Evolutionary conservation across 2,888 invertebrate species (phyloP), one percentile per base, ranked within the genome.

Genomic region (Listrodromus nycthemerus): DNA sequence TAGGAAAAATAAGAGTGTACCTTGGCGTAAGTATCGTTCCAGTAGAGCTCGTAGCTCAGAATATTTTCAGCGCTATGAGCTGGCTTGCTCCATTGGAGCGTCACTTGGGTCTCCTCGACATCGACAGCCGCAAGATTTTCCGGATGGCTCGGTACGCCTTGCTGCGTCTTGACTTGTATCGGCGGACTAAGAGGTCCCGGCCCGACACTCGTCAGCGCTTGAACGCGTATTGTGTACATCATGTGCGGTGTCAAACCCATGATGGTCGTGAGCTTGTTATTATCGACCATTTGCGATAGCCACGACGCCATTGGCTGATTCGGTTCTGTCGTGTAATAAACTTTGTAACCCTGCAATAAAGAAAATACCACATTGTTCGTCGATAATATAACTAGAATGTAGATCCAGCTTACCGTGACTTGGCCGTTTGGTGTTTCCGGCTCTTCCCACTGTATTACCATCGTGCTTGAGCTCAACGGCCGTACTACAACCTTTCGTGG

Each of bases 361-460:
- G 58, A 50, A n/a, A 70, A 61, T 48, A 73, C 21, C 21, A 19
- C 50, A 37, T 66, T 3, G 67, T 13, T 48, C 30, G 27, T 30
- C 45, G 16, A 48, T 65, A 13, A 27, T 45, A 30, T 16, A 21
- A 69, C 21, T 10, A 55, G 19, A 45, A 27, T 21, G 13, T 24
- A 67, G 61, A 45, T 21, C 21, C 19, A 13, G 21, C 82, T 95
- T 94, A 98, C 99, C 94, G 97, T 98, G 88, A 99, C 98, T 96
- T 98, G 97, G 89, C 99, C 99, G 93, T 99, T 99, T 67, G 99
- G 98, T 77, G 98, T 98, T 93, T 98, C 98, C 21, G 99, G 99
- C 92, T 98, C 98, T 90, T 98, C 98, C 99, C 99, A 99, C 92
- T 98, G 98, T 89, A 99, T 98, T 80, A 99, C 97, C 96, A 99